Evolutionary conservation across 2,113 vertebrate species (phyloP).

Genomic region (Emydura subglobosa): DNA sequence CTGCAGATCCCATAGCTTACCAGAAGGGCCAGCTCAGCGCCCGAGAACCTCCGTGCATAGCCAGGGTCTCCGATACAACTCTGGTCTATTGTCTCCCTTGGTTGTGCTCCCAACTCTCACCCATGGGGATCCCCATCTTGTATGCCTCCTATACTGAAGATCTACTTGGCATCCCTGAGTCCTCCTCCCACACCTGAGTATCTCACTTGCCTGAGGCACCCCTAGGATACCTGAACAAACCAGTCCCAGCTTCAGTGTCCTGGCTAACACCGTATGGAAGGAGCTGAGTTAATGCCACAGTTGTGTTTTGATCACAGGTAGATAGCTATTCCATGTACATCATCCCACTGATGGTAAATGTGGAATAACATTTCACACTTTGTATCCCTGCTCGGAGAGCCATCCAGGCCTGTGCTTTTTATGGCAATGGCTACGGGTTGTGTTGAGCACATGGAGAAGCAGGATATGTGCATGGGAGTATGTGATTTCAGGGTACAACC

Average conservation of each 20-base stretch:
- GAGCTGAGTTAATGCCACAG: background rate
- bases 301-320: background rate
- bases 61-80: background rate
- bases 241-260: background rate
- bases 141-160: background rate
- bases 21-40: background rate
- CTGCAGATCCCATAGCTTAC: background rate
- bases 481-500: background rate
- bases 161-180: background rate
- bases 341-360: background rate
- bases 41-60: background rate
- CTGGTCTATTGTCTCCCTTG: background rate
- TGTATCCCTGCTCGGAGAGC: background rate
- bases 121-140: fast-evolving
- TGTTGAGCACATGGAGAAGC: background rate
- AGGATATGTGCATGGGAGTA: too few relatives aligned
- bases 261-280: background rate
- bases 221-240: background rate
- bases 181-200: too few relatives aligned
- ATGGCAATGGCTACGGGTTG: background rate
- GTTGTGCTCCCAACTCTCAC: fast-evolving
- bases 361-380: background rate
- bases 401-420: background rate
- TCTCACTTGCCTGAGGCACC: background rate
- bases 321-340: background rate